phyloP scores from a whole-genome alignment of 2,888 invertebrate genomes.

The Eupithecia abbreviata region DNA sequence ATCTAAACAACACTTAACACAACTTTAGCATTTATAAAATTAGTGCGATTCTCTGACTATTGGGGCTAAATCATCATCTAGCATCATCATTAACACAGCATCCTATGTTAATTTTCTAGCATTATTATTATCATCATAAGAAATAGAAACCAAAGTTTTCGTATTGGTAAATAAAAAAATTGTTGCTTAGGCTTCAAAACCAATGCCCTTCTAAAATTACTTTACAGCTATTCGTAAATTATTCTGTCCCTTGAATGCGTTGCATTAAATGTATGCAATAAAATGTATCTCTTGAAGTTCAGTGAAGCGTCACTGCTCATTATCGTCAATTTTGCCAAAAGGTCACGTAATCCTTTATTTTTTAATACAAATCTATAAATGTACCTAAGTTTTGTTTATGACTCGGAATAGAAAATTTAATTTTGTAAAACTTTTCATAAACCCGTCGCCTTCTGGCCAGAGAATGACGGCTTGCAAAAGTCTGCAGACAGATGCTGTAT shows the following conservation, averaged over 20 bases:
- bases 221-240: not conserved
- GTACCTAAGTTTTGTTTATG: not conserved
- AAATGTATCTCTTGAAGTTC: not conserved
- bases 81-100: too few species aligned
- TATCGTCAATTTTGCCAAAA: not conserved
- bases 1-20: too few species aligned
- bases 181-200: not conserved
- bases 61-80: too few species aligned
- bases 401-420: not conserved
- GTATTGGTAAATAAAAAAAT: not conserved
- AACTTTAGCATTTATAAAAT: too few species aligned
- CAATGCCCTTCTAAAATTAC: not conserved
- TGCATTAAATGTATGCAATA: not conserved
- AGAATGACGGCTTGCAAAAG: too few species aligned
- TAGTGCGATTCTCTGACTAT: too few species aligned
- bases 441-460: too few species aligned
- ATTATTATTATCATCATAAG: not conserved
- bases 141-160: not conserved
- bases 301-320: slow-evolving; percentile 8
- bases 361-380: not conserved
- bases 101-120: too few species aligned
- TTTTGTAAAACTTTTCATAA: not conserved
- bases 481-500: too few species aligned
- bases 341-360: not conserved
- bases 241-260: not conserved